Conservation (phyloP, 2,797 vertebrate genomes). For the Poeciliopsis turneri region DNA sequence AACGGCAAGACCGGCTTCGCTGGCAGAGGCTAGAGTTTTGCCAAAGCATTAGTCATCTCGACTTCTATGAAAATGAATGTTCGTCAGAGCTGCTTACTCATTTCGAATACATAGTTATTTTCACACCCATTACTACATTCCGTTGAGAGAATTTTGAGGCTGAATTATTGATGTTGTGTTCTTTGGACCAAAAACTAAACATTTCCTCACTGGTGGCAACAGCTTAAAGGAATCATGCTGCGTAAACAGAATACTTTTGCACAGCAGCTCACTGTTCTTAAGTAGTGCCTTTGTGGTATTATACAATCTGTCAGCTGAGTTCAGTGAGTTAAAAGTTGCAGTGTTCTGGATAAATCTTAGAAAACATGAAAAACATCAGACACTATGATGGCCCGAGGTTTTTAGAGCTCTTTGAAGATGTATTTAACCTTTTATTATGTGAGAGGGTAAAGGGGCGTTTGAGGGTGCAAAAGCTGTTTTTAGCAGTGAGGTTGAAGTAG, state of each 20-base stretch:
- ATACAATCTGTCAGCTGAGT: slow-evolving; percentile 45
- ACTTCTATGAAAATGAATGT: neutral
- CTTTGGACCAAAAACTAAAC: slow-evolving; percentile 42
- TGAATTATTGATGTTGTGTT: slow-evolving; percentile 57
- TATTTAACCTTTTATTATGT: slow-evolving; percentile 51
- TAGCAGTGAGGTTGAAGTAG: slow-evolving; percentile 24
- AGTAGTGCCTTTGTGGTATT: slow-evolving; percentile 47
- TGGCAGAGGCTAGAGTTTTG: neutral
- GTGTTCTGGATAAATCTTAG: slow-evolving; percentile 47
- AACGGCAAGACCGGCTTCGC: neutral
- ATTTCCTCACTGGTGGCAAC: slow-evolving; percentile 42
- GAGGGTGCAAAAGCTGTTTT: slow-evolving; percentile 29
- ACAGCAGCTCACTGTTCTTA: slow-evolving; percentile 32
- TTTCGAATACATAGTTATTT: slow-evolving; percentile 31
- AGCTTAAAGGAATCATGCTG: slow-evolving; percentile 24
- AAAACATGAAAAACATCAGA: slow-evolving; percentile 40
- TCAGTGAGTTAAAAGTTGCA: slow-evolving; percentile 37
- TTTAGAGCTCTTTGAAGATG: slow-evolving; percentile 45
- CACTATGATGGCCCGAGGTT: slow-evolving; percentile 17
- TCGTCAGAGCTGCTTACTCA: neutral
- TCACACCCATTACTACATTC: slow-evolving; percentile 18
- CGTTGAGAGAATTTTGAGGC: slow-evolving; percentile 21
- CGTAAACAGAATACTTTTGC: slow-evolving; percentile 36
- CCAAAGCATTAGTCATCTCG: neutral
- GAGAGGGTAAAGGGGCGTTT: slow-evolving; percentile 14